Evolutionary conservation across 2,888 invertebrate genomes (phyloP), one percentile per base, ranked within the genome.

Genomic region (Ligdia adustata): DNA sequence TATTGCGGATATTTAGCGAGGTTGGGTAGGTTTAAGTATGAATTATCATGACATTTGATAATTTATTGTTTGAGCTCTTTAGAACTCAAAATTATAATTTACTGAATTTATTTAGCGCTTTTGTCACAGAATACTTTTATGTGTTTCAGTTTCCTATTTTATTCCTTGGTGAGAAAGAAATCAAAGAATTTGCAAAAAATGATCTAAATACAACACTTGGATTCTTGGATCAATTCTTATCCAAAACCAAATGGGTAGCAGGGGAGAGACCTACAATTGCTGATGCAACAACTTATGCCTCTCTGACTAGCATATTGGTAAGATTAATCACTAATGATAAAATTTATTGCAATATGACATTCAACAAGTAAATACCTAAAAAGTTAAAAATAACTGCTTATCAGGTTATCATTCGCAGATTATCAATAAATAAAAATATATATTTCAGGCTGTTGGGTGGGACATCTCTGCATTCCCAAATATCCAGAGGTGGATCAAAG

Each of bases 241-340:
- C 84, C 44, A 90, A 82, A 9, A 90, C 86, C 32, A 86, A 92
- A 55, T 94, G 92, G 91, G 91, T 92, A 16, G 91, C 93, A 13
- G 94, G 93, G 3, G 86, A 92, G 29, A 76, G 89, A 33, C 73
- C 91, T 20, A 94, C 94, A 7, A 90, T 94, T 49, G 94, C 94
- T 20, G 94, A 94, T 67, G 91, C 92, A 57, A 87, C 91, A 3
- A 86, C 92, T 42, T 90, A 91, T 45, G 90, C 93, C 9, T 91
- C 92, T 3, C 31, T 92, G 12, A 86, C 92, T 3, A 90, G 85
- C 58, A 90, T 92, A 64, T 73, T 90, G 64, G 93, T 93, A 81
- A 83, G 88, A 34, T 22, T 49, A 55, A 42, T 60, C n/a, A n/a
- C n/a, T n/a, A n/a, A n/a, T n/a, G n/a, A n/a, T n/a, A n/a, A n/a